phyloP scores from a whole-genome alignment of 2,797 vertebrate species.

The Onychomys arenicola region DNA sequence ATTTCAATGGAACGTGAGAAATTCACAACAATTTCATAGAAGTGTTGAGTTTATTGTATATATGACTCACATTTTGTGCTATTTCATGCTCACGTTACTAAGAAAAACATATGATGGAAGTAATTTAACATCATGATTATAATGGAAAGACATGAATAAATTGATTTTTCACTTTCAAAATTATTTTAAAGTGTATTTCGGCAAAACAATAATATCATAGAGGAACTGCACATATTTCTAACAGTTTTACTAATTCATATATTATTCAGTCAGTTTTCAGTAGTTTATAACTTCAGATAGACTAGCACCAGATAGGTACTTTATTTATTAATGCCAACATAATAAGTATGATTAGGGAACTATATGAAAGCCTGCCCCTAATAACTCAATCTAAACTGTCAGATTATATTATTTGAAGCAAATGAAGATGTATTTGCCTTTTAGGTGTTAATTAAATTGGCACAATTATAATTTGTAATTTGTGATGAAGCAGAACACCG shows the following conservation, averaged over 20 bases:
- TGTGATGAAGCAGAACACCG: conserved; percentile 32
- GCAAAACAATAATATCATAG: neutral
- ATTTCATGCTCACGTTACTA: conserved; percentile 18
- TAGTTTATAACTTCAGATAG: neutral
- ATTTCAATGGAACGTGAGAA: neutral
- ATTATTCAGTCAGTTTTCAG: neutral
- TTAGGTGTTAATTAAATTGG: conserved; percentile 57
- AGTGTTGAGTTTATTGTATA: too few species aligned
- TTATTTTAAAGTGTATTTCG: conserved; percentile 37
- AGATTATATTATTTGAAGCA: conserved; percentile 52
- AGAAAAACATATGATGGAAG: neutral
- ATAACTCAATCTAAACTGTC: conserved; percentile 29
- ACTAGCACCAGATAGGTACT: neutral
- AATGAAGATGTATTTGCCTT: conserved; percentile 58
- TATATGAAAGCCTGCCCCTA: neutral
- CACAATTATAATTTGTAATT: conserved; percentile 53
- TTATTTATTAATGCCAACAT: conserved; percentile 23
- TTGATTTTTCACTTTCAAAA: conserved; percentile 8
- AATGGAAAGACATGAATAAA: neutral
- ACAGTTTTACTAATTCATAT: neutral
- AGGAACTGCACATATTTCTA: neutral
- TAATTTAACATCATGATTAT: neutral
- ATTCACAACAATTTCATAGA: neutral
- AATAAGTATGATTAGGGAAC: neutral
- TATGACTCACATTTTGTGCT: neutral